A percentile compares a stretch with the other conserved stretches of the same genome.
phyloP scores from a whole-genome alignment of 2,113 vertebrate genomes.

The Oreotrochilus melanogaster region DNA sequence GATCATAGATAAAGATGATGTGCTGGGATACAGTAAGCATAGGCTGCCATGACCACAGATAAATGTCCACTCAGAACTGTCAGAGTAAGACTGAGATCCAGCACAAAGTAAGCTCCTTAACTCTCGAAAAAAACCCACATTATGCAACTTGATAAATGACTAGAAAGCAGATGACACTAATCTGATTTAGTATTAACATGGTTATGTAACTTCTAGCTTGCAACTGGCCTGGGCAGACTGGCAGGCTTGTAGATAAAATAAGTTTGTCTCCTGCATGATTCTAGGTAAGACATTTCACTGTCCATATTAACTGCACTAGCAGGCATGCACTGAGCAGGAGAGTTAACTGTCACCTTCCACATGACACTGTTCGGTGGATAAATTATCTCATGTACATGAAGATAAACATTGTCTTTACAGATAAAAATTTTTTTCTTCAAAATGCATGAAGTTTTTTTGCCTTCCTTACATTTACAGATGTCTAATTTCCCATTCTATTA shows the following conservation, averaged over 20 bases:
- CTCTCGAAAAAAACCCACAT: not conserved
- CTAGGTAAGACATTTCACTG: not conserved
- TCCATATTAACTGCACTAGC: not conserved
- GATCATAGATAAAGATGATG: too few species aligned
- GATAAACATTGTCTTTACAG: not conserved
- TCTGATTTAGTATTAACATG: not conserved
- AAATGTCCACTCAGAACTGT: not conserved
- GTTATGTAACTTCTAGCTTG: not conserved
- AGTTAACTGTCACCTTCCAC: not conserved
- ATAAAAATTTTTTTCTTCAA: not conserved
- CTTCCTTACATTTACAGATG: not conserved
- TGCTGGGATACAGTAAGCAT: not conserved
- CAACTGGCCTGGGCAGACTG: not conserved
- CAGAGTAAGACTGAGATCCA: not conserved
- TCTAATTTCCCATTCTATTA: not conserved
- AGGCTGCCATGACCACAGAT: not conserved
- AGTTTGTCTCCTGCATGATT: not conserved
- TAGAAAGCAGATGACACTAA: not conserved
- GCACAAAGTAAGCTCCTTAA: not conserved
- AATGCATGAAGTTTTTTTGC: not conserved
- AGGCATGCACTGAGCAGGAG: not conserved
- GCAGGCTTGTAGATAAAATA: rapidly evolving
- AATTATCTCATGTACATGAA: not conserved
- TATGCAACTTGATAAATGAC: not conserved
- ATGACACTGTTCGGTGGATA: not conserved